A percentile compares a stretch with the other conserved stretches of the same genome.
Evolutionary conservation across 2,113 vertebrate genomes (phyloP).

Genomic region (Thryonomys swinderianus): DNA sequence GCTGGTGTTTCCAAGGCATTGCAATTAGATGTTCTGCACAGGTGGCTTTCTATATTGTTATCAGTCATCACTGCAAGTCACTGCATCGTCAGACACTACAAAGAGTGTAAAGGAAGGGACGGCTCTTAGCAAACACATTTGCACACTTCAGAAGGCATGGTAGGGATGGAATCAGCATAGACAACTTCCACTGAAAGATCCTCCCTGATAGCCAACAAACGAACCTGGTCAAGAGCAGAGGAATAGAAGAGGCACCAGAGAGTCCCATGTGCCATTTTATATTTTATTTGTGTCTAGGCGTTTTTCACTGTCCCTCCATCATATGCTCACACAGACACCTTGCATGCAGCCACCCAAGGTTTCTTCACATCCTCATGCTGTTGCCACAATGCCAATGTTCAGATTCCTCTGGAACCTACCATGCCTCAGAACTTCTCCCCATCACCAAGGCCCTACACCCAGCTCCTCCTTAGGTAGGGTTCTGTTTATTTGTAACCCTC

Average conservation of each 20-base stretch:
- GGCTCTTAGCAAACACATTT: background rate
- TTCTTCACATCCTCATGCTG: background rate
- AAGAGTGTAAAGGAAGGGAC: background rate
- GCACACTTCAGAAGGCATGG: background rate
- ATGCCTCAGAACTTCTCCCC: background rate
- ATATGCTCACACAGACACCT: accelerated
- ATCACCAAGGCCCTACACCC: background rate
- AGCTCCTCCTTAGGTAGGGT: background rate
- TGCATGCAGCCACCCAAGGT: background rate
- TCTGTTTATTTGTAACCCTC: background rate
- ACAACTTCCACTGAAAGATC: background rate
- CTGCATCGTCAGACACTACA: background rate
- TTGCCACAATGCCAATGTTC: background rate
- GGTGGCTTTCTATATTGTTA: background rate
- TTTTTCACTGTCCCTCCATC: background rate
- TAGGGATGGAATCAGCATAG: background rate
- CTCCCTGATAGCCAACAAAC: background rate
- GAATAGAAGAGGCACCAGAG: background rate
- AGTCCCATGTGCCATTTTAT: background rate
- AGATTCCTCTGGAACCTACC: background rate
- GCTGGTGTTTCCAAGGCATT: background rate
- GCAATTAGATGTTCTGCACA: background rate
- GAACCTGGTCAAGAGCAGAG: background rate
- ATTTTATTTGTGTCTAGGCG: background rate
- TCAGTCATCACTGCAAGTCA: background rate